Base-by-base conservation (phyloP, 2,113 vertebrate genomes). In the Oreochromis niloticus region DNA sequence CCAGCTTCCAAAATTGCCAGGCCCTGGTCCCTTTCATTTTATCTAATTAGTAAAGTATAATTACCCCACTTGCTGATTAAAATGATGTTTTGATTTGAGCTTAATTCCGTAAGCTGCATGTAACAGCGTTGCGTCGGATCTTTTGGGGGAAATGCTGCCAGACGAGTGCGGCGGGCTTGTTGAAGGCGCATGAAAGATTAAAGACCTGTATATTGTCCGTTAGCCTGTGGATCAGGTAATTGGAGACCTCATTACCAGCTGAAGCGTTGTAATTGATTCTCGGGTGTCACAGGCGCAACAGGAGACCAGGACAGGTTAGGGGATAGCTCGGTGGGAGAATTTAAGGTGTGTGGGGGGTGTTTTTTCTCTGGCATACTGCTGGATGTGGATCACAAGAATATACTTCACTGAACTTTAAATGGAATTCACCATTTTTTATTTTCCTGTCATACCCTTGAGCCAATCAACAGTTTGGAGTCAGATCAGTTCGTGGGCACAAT, bases 261-360 rank as follows among this genome's bases (percentile, higher is more conserved):
- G 19, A 6, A 81, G 80, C 84, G 81, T 91, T 94, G 94, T 95
- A 96, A 95, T 95, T 82, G 95, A 59, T 80, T 94, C 94, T 95
- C 88, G 80, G 1, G 66, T 95, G 89, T 94, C 93, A 22, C 75
- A 52, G 79, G 71, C 80, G 91, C 68, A 94, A 95, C 57, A 19
- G 78, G 87, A 96, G 83, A 88, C 93, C 78, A 19, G 88, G 39
- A 30, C 1, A 54, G 73, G 55, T 22, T 68, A 13, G 48, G 55
- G 17, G 79, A 61, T 7, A 36, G 80, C 59, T 41, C 56, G 54
- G 27, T 79, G 88, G 84, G 36, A 55, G n/a, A 79, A 6, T 9
- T 41, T 55, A 24, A 66, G 9, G 41, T 48, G 50, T 75, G 50
- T 12, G 12, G 1, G 34, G 34, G 34, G 6, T 71, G 4, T 79